Percentiles rank a stretch among this genome's conserved stretches.
phyloP scores from a whole-genome alignment of 1,140 invertebrate genomes.

The Drosophila busckii region DNA sequence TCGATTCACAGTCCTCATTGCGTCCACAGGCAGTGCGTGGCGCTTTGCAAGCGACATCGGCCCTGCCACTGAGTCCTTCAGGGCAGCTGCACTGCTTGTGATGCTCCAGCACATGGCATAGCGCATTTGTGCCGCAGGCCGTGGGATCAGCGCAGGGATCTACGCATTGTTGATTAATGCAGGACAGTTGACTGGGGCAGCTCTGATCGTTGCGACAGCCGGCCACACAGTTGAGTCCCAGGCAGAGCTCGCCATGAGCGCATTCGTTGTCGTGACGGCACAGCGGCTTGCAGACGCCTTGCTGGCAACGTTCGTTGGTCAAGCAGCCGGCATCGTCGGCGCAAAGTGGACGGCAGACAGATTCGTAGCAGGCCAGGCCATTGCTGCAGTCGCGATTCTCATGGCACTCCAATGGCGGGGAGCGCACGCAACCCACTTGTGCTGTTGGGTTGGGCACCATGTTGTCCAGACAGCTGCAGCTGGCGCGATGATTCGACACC shows the following conservation, averaged over 20 bases:
- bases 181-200: conserved; percentile 85
- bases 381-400: conserved; percentile 86
- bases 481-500: conserved; percentile 89
- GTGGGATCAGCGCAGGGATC: conserved; percentile 86
- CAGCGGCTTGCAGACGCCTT: conserved; percentile 84
- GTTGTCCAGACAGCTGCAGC: conserved; percentile 87
- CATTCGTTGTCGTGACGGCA: conserved; percentile 90
- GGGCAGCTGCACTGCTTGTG: conserved; percentile 87
- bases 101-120: conserved; percentile 86
- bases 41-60: conserved; percentile 86
- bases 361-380: conserved; percentile 86
- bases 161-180: conserved; percentile 87
- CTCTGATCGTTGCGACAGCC: conserved; percentile 91
- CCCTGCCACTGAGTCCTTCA: conserved; percentile 85
- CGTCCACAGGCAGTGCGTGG: conserved; percentile 82
- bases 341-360: conserved; percentile 87
- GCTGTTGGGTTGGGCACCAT: conserved; percentile 91
- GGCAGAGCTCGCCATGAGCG: conserved; percentile 90
- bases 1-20: conserved; percentile 84
- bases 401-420: conserved; percentile 85
- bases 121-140: conserved; percentile 91
- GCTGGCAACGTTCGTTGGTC: conserved; percentile 88
- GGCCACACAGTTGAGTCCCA: conserved; percentile 86
- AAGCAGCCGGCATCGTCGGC: conserved; percentile 87
- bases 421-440: conserved; percentile 89